Evolutionary conservation across 2,888 invertebrate genomes (phyloP).

Genomic region (Acleris literana): DNA sequence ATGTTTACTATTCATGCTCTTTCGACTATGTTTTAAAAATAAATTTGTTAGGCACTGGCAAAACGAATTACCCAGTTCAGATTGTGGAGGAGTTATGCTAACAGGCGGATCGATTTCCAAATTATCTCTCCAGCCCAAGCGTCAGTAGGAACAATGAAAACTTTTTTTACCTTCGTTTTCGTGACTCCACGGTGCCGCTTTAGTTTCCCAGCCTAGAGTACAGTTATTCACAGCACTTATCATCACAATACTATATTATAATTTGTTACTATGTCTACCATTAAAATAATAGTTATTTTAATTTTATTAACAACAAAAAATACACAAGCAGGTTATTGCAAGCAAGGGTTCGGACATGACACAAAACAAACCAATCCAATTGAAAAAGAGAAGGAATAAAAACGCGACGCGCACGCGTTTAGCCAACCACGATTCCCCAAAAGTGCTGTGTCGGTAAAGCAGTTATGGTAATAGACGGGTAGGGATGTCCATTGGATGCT

Average conservation of each 20-base stretch:
- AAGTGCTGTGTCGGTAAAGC: constrained; percentile 63
- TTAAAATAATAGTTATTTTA: constrained; percentile 63
- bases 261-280: constrained; percentile 69
- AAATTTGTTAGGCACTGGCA: neutral
- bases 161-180: constrained; percentile 82
- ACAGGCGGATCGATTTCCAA: constrained; percentile 55
- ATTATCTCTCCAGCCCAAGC: constrained; percentile 56
- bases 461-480: constrained; percentile 43
- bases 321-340: constrained; percentile 72
- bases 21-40: constrained; percentile 12
- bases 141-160: constrained; percentile 72
- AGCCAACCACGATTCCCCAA: constrained; percentile 43
- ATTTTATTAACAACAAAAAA: constrained; percentile 69
- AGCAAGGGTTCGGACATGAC: constrained; percentile 77
- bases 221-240: constrained; percentile 82
- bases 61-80: neutral
- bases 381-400: constrained; percentile 71
- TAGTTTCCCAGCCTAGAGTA: constrained; percentile 80
- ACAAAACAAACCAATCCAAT: constrained; percentile 81
- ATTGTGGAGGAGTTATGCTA: constrained; percentile 9
- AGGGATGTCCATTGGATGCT: constrained; percentile 28
- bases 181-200: constrained; percentile 85
- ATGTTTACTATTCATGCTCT: constrained; percentile 35
- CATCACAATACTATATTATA: constrained; percentile 79
- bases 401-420: constrained; percentile 75